Conservation (phyloP, 2,113 vertebrate species). For the Hippolais icterina region DNA sequence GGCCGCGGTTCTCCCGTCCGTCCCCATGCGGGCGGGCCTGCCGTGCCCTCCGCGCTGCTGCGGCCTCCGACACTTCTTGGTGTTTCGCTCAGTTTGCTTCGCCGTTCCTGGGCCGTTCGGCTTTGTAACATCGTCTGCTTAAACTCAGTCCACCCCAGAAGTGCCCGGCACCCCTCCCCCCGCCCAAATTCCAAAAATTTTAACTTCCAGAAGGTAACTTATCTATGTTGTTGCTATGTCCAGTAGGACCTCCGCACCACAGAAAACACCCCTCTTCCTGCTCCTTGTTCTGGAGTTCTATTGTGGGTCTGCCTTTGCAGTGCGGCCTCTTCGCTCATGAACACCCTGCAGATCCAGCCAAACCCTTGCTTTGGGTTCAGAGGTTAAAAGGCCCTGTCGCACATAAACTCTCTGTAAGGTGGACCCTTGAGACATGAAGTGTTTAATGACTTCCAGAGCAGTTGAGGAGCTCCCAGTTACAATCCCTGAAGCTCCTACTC, state of each 20-base stretch:
- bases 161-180: fast-evolving
- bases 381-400: fast-evolving
- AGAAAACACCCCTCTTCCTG: fast-evolving
- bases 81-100: neutral
- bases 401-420: fast-evolving
- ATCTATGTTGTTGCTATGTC: neutral
- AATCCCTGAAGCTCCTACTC: neutral
- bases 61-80: neutral
- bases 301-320: fast-evolving
- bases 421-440: neutral
- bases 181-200: neutral
- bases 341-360: fast-evolving
- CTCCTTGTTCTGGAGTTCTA: fast-evolving
- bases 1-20: fast-evolving
- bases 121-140: too few species aligned
- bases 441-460: neutral
- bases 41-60: neutral
- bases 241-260: fast-evolving
- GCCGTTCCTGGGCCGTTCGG: fast-evolving
- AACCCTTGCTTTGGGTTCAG: neutral
- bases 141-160: neutral
- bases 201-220: too few species aligned
- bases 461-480: neutral
- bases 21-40: neutral
- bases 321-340: fast-evolving